Evolutionary conservation across 2,113 vertebrate genomes (phyloP).

Genomic region (Phyllopteryx taeniolatus): DNA sequence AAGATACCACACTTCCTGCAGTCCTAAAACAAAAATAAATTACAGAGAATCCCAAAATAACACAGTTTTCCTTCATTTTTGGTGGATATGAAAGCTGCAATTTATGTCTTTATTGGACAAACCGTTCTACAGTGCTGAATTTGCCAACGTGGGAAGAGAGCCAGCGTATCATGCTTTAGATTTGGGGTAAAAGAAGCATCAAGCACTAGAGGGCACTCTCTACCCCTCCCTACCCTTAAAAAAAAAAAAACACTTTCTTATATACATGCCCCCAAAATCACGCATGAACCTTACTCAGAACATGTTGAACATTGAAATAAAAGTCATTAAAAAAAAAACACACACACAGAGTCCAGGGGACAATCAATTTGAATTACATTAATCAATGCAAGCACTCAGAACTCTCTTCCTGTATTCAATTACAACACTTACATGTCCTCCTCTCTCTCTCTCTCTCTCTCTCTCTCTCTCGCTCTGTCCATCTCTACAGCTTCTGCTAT

Average conservation of each 20-base stretch:
- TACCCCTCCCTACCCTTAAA: constrained; percentile 47
- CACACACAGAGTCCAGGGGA: constrained; percentile 61
- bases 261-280: constrained; percentile 12
- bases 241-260: constrained; percentile 1
- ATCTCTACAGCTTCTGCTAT: constrained; percentile 11
- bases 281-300: constrained; percentile 28
- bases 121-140: background rate
- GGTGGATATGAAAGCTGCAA: background rate
- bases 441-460: constrained; percentile 17
- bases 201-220: constrained; percentile 71
- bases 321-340: constrained; percentile 65
- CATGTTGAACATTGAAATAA: constrained; percentile 64
- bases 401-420: constrained; percentile 70
- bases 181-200: constrained; percentile 42
- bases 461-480: constrained; percentile 12
- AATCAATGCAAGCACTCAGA: constrained; percentile 66
- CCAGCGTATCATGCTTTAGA: background rate
- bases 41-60: background rate
- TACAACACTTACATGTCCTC: constrained; percentile 62
- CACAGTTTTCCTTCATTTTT: background rate
- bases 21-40: background rate
- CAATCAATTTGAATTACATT: constrained; percentile 72
- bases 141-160: background rate
- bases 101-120: background rate
- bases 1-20: background rate